These are phyloP conservation scores for Micromesistius poutassou DNA, from an alignment of 2,797 vertebrate genomes.

Conservation along the genomic window DNA sequence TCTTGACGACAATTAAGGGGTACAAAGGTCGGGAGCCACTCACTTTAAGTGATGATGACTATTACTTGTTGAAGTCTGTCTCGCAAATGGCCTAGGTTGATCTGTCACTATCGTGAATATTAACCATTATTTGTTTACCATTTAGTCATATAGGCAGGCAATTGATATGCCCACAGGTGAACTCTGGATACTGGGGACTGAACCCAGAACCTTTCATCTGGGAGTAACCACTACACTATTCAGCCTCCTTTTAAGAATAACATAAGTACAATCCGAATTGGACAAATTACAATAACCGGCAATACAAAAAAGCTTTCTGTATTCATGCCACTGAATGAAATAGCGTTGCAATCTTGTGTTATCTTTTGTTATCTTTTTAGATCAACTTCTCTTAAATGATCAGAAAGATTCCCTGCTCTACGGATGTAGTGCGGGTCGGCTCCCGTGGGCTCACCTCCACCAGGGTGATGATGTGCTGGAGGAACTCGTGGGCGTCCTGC, in stretches of 20 bases:
- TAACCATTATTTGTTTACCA: neutral
- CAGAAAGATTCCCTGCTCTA: too few relatives aligned
- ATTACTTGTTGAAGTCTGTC: neutral
- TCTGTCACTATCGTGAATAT: neutral
- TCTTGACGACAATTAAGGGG: too few relatives aligned
- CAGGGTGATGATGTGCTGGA: slow-evolving; percentile 87
- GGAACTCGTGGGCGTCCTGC: slow-evolving; percentile 92
- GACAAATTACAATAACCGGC: neutral
- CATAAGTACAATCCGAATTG: too few relatives aligned
- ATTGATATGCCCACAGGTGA: neutral
- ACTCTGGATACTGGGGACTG: neutral
- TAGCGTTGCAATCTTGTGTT: neutral
- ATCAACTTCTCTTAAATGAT: neutral
- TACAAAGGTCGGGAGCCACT: too few relatives aligned
- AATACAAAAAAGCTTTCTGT: neutral
- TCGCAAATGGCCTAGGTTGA: neutral
- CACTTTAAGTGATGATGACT: neutral
- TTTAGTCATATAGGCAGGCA: neutral
- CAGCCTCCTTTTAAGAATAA: neutral
- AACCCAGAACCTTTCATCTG: neutral
- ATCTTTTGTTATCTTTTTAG: neutral
- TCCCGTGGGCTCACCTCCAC: slow-evolving; percentile 81
- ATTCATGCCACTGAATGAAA: too few relatives aligned
- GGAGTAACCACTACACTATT: neutral
- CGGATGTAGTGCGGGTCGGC: too few relatives aligned